Conservation (phyloP, 2,113 vertebrate species). For the Loxodonta africana region DNA sequence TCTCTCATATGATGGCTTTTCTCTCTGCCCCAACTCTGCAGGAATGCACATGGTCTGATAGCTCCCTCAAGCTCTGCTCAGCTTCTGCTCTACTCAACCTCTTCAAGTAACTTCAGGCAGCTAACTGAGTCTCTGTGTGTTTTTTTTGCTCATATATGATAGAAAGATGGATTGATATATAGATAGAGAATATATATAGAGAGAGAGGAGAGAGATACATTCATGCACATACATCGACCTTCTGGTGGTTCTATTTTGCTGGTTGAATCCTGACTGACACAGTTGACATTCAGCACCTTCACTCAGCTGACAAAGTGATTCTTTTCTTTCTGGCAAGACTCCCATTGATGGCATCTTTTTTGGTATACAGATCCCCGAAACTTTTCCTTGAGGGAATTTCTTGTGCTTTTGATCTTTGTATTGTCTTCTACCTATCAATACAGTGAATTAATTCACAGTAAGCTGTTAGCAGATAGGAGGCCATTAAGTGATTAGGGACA, state of each 20-base stretch:
- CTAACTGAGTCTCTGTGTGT: neutral
- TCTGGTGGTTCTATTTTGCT: neutral
- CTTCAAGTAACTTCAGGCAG: neutral
- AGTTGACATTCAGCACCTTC: neutral
- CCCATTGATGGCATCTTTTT: neutral
- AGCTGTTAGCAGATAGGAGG: neutral
- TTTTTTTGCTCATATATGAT: neutral
- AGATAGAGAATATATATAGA: neutral
- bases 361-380: neutral
- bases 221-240: neutral
- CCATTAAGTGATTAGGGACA: neutral
- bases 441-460: neutral
- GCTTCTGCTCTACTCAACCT: neutral
- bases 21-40: neutral
- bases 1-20: neutral
- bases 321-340: neutral
- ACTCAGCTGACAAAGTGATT: neutral
- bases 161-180: neutral
- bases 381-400: neutral
- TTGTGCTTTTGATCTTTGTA: slow-evolving; percentile 21
- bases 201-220: neutral
- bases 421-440: neutral
- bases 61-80: neutral
- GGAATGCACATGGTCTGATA: neutral
- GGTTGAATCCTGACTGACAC: neutral